Conservation (phyloP, 2,888 invertebrate genomes). For the Magallana nippona region DNA sequence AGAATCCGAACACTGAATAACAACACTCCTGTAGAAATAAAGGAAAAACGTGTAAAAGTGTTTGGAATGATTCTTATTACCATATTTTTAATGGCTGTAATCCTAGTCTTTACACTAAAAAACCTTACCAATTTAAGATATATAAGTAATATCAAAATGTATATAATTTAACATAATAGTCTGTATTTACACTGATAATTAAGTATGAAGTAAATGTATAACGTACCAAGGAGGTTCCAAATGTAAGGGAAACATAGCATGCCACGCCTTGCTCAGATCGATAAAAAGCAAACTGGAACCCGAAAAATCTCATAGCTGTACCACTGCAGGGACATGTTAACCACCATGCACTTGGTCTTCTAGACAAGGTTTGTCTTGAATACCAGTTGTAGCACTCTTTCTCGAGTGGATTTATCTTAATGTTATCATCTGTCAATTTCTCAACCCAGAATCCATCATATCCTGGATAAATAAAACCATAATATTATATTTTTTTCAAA, state of each 20-base stretch:
- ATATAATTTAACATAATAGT: no score
- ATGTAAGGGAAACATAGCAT: not conserved
- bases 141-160: no score
- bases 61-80: no score
- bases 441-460: not conserved
- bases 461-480: not conserved
- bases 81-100: no score
- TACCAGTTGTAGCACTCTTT: slow-evolving; percentile 12
- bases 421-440: not conserved
- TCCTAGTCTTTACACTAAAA: no score
- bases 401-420: not conserved
- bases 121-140: no score
- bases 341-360: not conserved
- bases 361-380: not conserved
- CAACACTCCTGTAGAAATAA: slow-evolving; percentile 30
- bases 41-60: no score
- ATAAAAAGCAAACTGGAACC: not conserved
- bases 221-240: not conserved
- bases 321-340: not conserved
- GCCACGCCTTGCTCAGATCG: not conserved
- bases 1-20: not conserved
- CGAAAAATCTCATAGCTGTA: not conserved
- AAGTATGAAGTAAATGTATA: not conserved
- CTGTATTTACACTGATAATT: no score
- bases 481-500: no score